Evolutionary conservation across 37 sponge, comb jelly and placozoan species (phyloP).

Genomic region (Halichondria panicea): DNA sequence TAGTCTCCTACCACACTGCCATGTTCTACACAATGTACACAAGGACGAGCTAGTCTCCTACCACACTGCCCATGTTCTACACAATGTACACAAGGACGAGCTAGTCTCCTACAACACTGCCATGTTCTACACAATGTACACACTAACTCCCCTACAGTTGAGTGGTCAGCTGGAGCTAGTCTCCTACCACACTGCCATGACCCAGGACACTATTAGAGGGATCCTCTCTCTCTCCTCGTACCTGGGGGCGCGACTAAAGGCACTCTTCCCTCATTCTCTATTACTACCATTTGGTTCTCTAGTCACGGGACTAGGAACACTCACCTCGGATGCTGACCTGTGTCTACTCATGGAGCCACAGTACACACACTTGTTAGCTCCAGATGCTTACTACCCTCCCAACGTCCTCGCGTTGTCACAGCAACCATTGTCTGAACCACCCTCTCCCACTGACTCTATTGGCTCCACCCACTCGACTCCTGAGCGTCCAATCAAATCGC

Average conservation of each 20-base stretch:
- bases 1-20: neutral
- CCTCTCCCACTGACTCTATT: neutral
- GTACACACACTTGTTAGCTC: conserved; percentile 9
- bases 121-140: too few species aligned
- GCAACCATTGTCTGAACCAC: neutral
- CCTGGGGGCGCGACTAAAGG: conserved; percentile 4
- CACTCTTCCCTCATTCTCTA: conserved; percentile 21
- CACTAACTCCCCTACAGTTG: conserved; percentile 26
- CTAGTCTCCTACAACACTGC: conserved; percentile 1
- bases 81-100: too few species aligned
- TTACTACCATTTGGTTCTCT: conserved; percentile 59
- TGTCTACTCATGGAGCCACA: conserved; percentile 35
- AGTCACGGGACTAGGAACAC: conserved; percentile 47
- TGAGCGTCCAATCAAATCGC: neutral
- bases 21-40: too few species aligned
- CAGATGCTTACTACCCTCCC: neutral
- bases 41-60: too few species aligned
- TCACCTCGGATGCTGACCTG: conserved; percentile 59
- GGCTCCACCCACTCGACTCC: neutral
- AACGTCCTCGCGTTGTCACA: neutral
- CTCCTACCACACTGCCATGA: neutral
- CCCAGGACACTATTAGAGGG: neutral
- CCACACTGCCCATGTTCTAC: too few species aligned
- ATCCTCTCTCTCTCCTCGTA: conserved; percentile 5
- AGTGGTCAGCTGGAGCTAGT: conserved; percentile 20